phyloP scores from a whole-genome alignment of 2,888 invertebrate genomes.

The Melitaea athalia region DNA sequence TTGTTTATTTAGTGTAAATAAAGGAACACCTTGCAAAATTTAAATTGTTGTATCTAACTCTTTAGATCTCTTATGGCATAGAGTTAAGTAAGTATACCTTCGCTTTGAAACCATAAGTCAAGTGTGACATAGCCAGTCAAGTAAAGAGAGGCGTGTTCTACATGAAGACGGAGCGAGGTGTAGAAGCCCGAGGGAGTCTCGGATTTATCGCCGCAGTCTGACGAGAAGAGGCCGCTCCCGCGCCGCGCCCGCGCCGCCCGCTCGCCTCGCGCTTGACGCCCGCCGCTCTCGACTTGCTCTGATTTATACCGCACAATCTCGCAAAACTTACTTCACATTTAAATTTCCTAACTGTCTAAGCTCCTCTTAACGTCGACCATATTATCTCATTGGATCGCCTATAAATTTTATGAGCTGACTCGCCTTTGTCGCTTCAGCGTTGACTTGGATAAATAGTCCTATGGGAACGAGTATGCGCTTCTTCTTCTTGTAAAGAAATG shows the following conservation, averaged over 20 bases:
- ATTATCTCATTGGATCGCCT: constrained; percentile 82
- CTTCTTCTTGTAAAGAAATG: constrained; percentile 43
- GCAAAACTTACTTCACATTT: constrained; percentile 83
- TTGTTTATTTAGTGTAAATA: not conserved
- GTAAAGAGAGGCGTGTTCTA: constrained; percentile 46
- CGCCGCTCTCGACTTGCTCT: constrained; percentile 55
- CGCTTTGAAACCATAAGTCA: constrained; percentile 19
- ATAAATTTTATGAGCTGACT: constrained; percentile 82
- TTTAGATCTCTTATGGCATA: not conserved
- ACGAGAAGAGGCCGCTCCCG: constrained; percentile 54
- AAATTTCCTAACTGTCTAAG: constrained; percentile 83
- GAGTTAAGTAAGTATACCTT: constrained; percentile 3
- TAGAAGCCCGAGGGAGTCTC: constrained; percentile 75
- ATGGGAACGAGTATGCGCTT: constrained; percentile 55
- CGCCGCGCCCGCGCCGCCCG: constrained; percentile 49
- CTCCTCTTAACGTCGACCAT: constrained; percentile 81
- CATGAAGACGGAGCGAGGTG: constrained; percentile 72
- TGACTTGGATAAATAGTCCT: constrained; percentile 73
- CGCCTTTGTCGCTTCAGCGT: constrained; percentile 74
- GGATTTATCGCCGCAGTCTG: constrained; percentile 76
- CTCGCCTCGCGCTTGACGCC: constrained; percentile 45
- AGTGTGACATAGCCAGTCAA: constrained; percentile 39
- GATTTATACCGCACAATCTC: constrained; percentile 82
- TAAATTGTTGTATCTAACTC: not conserved
- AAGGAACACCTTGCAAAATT: not conserved